Evolutionary conservation across 2,797 vertebrate genomes (phyloP), one percentile per base, ranked within the genome.

Genomic region (Myoxocephalus aenaeus): DNA sequence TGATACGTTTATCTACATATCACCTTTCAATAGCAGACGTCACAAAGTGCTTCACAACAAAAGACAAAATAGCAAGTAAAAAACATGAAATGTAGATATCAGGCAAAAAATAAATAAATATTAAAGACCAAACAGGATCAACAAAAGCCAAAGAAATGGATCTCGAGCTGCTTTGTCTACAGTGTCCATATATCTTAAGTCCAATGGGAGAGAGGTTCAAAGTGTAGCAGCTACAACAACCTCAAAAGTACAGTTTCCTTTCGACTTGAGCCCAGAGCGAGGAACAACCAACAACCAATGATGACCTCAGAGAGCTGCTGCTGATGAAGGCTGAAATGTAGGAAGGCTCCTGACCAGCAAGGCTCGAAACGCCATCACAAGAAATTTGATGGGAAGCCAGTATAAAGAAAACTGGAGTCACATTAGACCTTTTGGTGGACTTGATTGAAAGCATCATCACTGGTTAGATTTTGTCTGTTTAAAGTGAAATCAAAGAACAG

Each of bases 401-500:
- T 9, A 10, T 3, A 18, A 18, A 46, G 44, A 46, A 12, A 53
- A 53, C 3, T 11, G n/a, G n/a, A 22, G 10, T 53, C 51, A 53
- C 20, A n/a, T 51, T 5, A 14, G n/a, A 53, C 51, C 22, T 29
- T 29, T 27, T 56, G 22, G 53, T 2, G 12, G 5, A 29, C 2
- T 42, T 44, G 38, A 14, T 44, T 2, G 9, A 63, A 42, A 44
- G 71, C 15, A 12, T 27, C 18, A 15, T 46, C 51, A 17, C 40
- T 9, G 10, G 1, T 63, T 70, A 40, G 18, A 68, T 42, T 67
- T n/a, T 5, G 8, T 58, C 64, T 63, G 25, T 54, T 22, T 69
- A 5, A 51, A 51, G 48, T 14, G 53, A 38, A 42, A 65, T 77
- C 63, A 65, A 70, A 73, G 22, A 10, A 61, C 25, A 32, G 58